Evolutionary conservation across 2,888 invertebrate genomes (phyloP).

Genomic region (Cetonia aurata): DNA sequence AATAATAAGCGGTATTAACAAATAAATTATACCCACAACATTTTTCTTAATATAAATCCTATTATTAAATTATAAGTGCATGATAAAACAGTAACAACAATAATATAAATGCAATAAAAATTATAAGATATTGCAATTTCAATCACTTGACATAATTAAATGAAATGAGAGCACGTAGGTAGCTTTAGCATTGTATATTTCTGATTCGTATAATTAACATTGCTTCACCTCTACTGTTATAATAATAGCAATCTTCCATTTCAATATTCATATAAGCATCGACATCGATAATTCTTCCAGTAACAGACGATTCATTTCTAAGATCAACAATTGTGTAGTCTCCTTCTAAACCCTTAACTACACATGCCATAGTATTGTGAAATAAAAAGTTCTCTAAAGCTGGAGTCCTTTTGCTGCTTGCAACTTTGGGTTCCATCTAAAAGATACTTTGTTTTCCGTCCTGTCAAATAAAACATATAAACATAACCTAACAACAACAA

Average conservation of each 20-base stretch:
- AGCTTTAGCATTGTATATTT: too few relatives aligned
- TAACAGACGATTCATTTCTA: slow-evolving; percentile 75
- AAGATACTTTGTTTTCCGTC: neutral
- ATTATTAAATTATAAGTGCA: too few relatives aligned
- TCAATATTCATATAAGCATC: slow-evolving; percentile 80
- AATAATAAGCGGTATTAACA: slow-evolving; percentile 40
- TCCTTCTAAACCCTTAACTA: slow-evolving; percentile 74
- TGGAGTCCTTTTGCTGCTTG: slow-evolving; percentile 7
- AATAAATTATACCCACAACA: slow-evolving; percentile 7
- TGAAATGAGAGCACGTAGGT: too few relatives aligned
- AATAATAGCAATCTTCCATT: slow-evolving; percentile 73
- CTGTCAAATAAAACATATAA: slow-evolving; percentile 3
- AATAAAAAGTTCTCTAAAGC: slow-evolving; percentile 46
- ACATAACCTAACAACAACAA: slow-evolving; percentile 11
- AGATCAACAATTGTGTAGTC: slow-evolving; percentile 75
- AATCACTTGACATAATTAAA: too few relatives aligned
- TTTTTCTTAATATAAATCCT: too few relatives aligned
- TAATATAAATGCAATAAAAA: too few relatives aligned
- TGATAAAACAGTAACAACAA: too few relatives aligned
- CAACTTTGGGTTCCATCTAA: too few relatives aligned
- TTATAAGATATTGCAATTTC: too few relatives aligned
- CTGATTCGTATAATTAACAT: neutral
- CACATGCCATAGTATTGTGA: slow-evolving; percentile 59
- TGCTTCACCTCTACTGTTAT: slow-evolving; percentile 70
- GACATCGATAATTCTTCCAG: slow-evolving; percentile 72